Conservation (phyloP, 2,113 vertebrate genomes). For the Amphiprion ocellaris region DNA sequence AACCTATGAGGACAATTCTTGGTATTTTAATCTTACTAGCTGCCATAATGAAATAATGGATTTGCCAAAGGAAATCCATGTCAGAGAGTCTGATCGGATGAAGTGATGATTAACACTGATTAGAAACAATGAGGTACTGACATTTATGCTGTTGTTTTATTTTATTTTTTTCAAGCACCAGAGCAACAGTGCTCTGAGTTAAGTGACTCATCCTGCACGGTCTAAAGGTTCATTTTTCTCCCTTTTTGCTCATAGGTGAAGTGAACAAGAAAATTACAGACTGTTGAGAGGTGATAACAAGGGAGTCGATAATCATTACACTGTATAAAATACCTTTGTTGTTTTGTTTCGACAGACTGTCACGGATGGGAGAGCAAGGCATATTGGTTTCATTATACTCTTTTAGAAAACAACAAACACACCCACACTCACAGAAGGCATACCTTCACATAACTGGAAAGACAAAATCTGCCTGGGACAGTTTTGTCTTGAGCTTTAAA, state of each 20-base stretch:
- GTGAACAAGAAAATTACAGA: constrained; percentile 27
- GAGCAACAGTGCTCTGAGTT: neutral
- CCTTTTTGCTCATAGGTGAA: neutral
- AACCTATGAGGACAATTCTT: neutral
- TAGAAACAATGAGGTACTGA: constrained; percentile 36
- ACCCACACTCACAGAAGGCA: neutral
- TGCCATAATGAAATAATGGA: constrained; percentile 19
- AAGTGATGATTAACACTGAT: constrained; percentile 1
- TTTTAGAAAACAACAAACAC: neutral
- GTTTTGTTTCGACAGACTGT: neutral
- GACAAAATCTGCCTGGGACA: neutral
- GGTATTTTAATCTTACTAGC: constrained; percentile 23
- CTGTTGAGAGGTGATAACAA: constrained; percentile 25
- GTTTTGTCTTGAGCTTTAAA: neutral
- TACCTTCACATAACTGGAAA: neutral
- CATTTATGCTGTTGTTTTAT: neutral
- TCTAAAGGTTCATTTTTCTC: constrained; percentile 32
- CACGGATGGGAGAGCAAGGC: neutral
- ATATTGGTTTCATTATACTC: neutral
- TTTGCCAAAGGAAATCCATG: neutral
- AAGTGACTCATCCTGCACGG: constrained; percentile 10
- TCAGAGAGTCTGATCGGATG: neutral
- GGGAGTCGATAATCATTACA: constrained; percentile 3
- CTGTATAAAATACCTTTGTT: constrained; percentile 9
- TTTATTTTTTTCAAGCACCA: neutral